Conservation (phyloP, 2,797 vertebrate species). For the Stomatorhinus walkeri region DNA sequence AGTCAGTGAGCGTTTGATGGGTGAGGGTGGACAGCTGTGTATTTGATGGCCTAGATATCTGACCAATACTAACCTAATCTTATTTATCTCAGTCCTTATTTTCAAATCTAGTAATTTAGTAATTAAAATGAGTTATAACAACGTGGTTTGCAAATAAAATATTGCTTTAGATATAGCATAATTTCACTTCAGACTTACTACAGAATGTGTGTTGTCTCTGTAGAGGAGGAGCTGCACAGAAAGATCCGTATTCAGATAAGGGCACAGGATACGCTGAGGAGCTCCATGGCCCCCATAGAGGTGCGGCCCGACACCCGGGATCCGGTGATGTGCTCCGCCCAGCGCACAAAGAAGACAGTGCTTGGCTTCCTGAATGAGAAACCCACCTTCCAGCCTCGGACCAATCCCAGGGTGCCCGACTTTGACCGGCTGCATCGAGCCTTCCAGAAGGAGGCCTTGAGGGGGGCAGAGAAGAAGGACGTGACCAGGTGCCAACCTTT, state of each 20-base stretch:
- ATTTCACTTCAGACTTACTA: background rate
- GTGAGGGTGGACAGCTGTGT: constrained; percentile 45
- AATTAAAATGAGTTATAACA: background rate
- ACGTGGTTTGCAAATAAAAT: background rate
- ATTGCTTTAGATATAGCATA: constrained; percentile 23
- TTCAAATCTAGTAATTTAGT: background rate
- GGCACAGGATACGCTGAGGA: constrained; percentile 61
- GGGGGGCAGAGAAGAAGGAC: constrained; percentile 58
- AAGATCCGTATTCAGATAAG: constrained; percentile 63
- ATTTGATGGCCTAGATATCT: background rate
- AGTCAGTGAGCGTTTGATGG: constrained; percentile 66
- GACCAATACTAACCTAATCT: background rate
- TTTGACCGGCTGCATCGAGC: constrained; percentile 72
- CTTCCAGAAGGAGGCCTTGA: constrained; percentile 65
- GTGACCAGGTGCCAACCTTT: constrained; percentile 78
- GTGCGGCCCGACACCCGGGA: constrained; percentile 34
- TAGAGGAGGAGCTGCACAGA: constrained; percentile 68
- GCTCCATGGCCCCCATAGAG: constrained; percentile 47
- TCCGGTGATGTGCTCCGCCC: constrained; percentile 50
- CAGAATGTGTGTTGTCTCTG: constrained; percentile 33
- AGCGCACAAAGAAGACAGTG: constrained; percentile 62
- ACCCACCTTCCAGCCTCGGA: constrained; percentile 77
- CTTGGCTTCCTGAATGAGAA: constrained; percentile 71
- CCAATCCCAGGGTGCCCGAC: constrained; percentile 71
- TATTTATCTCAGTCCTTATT: background rate